These are phyloP conservation scores for Druon quercuslanigerum DNA, from an alignment of 1,140 invertebrate species.

Conservation along the genomic window DNA sequence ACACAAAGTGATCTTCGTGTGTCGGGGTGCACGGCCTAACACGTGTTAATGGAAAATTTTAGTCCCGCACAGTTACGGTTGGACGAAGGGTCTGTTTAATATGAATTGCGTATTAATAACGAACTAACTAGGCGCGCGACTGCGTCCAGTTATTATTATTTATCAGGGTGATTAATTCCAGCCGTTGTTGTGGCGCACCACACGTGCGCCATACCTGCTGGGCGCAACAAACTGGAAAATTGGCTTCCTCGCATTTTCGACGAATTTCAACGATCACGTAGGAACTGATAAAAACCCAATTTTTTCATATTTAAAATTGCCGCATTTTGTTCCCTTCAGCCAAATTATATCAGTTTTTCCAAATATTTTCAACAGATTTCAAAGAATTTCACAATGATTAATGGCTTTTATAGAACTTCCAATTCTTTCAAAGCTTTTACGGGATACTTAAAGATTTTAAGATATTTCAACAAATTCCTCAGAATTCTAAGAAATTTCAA, in stretches of 20 bases:
- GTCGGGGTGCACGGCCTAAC: constrained; percentile 24
- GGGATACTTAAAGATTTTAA: too few species aligned
- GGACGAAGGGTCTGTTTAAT: constrained; percentile 67
- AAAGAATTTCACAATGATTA: too few species aligned
- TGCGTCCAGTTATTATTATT: constrained; percentile 71
- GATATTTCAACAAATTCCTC: too few species aligned
- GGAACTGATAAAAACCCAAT: not conserved
- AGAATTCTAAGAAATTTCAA: too few species aligned
- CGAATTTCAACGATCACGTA: not conserved
- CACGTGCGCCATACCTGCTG: constrained; percentile 50
- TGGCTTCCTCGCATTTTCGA: not conserved
- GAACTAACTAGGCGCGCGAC: constrained; percentile 67
- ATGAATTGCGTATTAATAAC: constrained; percentile 75
- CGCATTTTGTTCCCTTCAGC: too few species aligned
- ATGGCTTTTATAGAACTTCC: too few species aligned
- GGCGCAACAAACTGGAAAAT: not conserved
- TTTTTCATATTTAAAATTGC: not conserved
- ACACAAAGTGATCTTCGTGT: constrained; percentile 18
- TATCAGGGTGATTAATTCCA: constrained; percentile 71
- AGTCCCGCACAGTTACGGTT: not conserved
- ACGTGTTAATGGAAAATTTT: constrained; percentile 12
- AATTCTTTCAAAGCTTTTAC: too few species aligned
- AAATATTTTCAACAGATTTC: too few species aligned
- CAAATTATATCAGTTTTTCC: too few species aligned
- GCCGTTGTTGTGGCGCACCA: constrained; percentile 59